These are phyloP conservation scores for Aspiorhynchus laticeps DNA, from an alignment of 2,113 vertebrate species.

Conservation along the genomic window DNA sequence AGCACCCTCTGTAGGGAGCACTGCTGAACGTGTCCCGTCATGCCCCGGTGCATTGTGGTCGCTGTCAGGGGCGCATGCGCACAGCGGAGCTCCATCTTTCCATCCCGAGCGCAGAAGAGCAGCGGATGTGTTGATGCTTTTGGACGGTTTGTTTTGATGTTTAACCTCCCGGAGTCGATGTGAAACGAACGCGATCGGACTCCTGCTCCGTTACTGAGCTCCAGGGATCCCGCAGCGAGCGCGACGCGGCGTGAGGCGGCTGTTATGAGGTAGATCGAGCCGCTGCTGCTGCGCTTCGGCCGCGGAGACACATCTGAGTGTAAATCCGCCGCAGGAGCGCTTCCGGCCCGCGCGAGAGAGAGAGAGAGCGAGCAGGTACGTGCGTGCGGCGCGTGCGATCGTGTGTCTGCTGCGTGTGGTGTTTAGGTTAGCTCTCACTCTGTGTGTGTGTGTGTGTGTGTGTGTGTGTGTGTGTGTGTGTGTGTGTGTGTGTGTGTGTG, in stretches of 20 bases:
- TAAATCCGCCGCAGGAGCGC: slow-evolving; percentile 27
- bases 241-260: slow-evolving; percentile 10
- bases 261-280: slow-evolving; percentile 44
- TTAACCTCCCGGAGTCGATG: slow-evolving; percentile 2
- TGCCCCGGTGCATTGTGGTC: slow-evolving; percentile 42
- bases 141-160: slow-evolving; percentile 28
- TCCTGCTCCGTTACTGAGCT: background rate
- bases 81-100: slow-evolving; percentile 36
- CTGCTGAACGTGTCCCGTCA: slow-evolving; percentile 14
- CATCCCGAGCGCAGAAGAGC: slow-evolving; percentile 33
- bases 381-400: background rate
- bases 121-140: slow-evolving; percentile 41
- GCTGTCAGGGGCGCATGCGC: slow-evolving; percentile 34
- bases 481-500: background rate
- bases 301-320: slow-evolving; percentile 40
- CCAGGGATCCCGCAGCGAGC: background rate
- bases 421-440: slow-evolving; percentile 1
- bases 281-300: slow-evolving; percentile 44
- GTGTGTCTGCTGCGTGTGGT: background rate
- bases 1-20: slow-evolving; percentile 14
- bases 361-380: slow-evolving; percentile 41
- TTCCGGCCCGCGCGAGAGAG: slow-evolving; percentile 41
- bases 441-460: background rate
- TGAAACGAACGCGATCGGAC: background rate
- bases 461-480: background rate